Conservation (phyloP, 2,113 vertebrate genomes). For the Coregonus clupeaformis region DNA sequence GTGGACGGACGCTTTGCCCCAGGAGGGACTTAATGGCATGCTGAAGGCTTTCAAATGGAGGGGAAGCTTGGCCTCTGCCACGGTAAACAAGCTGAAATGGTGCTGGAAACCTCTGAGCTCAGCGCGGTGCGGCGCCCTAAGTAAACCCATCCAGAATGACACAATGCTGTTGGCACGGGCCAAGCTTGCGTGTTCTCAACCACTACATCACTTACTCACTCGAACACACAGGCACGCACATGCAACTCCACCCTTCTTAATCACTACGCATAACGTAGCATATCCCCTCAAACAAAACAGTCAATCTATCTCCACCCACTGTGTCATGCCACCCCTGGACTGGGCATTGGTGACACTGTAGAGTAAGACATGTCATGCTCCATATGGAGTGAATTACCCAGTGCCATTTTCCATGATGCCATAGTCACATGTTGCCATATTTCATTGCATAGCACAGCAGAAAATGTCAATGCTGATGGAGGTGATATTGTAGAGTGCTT, state of each 20-base stretch:
- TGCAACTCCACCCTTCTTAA: too few relatives aligned
- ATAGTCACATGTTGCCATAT: too few relatives aligned
- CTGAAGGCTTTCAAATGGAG: slow-evolving; percentile 59
- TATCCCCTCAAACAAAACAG: too few relatives aligned
- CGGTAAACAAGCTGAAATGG: slow-evolving; percentile 64
- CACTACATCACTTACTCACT: slow-evolving; percentile 28
- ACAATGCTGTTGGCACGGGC: slow-evolving; percentile 43
- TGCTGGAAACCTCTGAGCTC: slow-evolving; percentile 32
- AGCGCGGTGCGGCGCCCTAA: slow-evolving; percentile 16
- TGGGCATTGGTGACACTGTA: neutral
- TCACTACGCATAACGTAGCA: too few relatives aligned
- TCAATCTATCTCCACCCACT: neutral
- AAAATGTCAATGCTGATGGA: too few relatives aligned
- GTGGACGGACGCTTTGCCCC: slow-evolving; percentile 47
- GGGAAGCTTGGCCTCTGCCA: slow-evolving; percentile 49
- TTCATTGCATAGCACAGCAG: too few relatives aligned
- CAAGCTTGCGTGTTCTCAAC: slow-evolving; percentile 41
- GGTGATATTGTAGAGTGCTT: too few relatives aligned
- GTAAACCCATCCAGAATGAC: slow-evolving; percentile 39
- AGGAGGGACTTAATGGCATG: slow-evolving; percentile 61
- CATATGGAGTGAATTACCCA: neutral
- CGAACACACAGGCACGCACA: too few relatives aligned
- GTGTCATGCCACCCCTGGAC: neutral
- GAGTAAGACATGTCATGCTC: neutral
- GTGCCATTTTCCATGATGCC: neutral